These are phyloP conservation scores for Rostratula benghalensis DNA, from an alignment of 2,113 vertebrate species.

Conservation along the genomic window DNA sequence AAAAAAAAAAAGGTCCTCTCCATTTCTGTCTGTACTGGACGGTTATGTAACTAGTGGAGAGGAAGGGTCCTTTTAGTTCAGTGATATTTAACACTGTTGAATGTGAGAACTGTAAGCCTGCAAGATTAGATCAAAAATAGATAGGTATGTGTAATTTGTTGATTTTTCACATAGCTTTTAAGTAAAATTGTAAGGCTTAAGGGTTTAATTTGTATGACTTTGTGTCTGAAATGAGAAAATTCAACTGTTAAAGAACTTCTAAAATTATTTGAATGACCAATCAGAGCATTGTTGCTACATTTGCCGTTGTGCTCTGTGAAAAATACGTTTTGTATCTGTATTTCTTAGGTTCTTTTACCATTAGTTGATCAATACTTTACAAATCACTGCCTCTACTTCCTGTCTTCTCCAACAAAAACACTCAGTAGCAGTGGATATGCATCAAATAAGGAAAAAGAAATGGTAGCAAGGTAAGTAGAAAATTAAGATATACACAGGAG, in stretches of 20 bases:
- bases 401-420: slow-evolving; percentile 92
- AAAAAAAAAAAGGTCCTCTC: not conserved
- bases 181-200: not conserved
- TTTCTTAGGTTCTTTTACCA: slow-evolving; percentile 91
- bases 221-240: not conserved
- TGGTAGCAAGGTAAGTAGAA: slow-evolving; percentile 91
- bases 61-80: not conserved
- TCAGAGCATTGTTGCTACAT: not conserved
- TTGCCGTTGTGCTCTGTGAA: not conserved
- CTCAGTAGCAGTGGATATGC: slow-evolving; percentile 96
- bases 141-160: not conserved
- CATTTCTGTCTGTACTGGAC: not conserved
- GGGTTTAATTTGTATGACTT: not conserved
- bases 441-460: slow-evolving; percentile 98
- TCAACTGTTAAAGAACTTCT: not conserved
- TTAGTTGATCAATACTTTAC: slow-evolving; percentile 98
- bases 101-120: not conserved
- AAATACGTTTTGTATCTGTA: slow-evolving; percentile 6
- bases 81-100: not conserved
- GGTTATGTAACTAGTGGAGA: not conserved
- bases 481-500: not conserved
- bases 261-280: not conserved
- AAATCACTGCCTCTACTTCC: slow-evolving; percentile 96
- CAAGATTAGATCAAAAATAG: not conserved
- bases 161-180: not conserved